These are phyloP conservation scores for Epinephelus lanceolatus DNA, from an alignment of 2,113 vertebrate species.

Conservation along the genomic window DNA sequence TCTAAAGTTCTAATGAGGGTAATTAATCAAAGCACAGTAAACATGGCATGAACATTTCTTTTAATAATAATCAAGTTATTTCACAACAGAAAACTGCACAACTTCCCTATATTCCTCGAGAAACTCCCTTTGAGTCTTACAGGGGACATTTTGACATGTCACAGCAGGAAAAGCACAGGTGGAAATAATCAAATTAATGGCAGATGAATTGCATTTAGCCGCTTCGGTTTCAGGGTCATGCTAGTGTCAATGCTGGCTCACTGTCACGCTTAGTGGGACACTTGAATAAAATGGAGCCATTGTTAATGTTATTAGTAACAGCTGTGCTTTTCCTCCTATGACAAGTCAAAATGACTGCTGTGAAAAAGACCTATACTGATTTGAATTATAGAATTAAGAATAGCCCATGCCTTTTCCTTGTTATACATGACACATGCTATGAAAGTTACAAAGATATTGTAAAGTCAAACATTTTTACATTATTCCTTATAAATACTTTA, in stretches of 20 bases:
- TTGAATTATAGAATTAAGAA: not conserved
- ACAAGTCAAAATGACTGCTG: not conserved
- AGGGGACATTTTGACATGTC: not conserved
- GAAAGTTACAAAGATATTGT: not conserved
- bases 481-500: not conserved
- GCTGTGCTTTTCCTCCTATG: not conserved
- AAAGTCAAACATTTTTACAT: not conserved
- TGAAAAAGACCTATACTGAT: not conserved
- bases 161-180: not conserved
- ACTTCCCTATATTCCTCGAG: not conserved
- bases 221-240: constrained; percentile 17
- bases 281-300: not conserved
- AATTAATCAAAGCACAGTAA: constrained; percentile 11
- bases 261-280: not conserved
- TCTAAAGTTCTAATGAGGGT: not conserved
- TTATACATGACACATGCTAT: not conserved
- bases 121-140: not conserved
- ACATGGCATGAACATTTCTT: not conserved
- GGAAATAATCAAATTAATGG: constrained; percentile 17
- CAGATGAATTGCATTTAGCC: not conserved
- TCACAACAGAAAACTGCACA: not conserved
- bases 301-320: not conserved
- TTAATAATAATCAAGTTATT: not conserved
- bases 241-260: not conserved
- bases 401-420: not conserved